A percentile compares a stretch with the other conserved stretches of the same genome.
Evolutionary conservation across 1,140 invertebrate species (phyloP).

Genomic region (Calephelis nemesis): DNA sequence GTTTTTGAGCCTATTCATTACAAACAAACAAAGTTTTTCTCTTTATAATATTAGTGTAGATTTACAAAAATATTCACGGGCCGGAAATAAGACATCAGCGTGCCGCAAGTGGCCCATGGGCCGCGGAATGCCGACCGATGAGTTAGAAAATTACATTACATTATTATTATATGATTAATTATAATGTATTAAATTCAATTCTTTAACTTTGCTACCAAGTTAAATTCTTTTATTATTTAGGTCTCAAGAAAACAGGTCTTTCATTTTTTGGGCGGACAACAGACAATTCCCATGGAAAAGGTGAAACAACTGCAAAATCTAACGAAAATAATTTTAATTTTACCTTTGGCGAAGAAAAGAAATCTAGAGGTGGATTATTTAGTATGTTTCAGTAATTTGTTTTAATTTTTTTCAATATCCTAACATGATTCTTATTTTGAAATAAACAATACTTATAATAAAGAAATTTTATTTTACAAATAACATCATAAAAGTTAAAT

Average conservation of each 20-base stretch:
- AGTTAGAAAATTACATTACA: too few relatives aligned
- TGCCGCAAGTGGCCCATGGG: too few relatives aligned
- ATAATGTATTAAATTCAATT: background rate
- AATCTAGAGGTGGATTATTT: conserved; percentile 58
- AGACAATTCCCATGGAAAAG: conserved; percentile 30
- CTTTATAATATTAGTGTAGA: too few relatives aligned
- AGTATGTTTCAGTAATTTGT: conserved; percentile 58
- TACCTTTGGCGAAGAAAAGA: conserved; percentile 58
- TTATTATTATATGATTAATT: too few relatives aligned
- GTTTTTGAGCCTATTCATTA: too few relatives aligned
- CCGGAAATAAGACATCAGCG: too few relatives aligned
- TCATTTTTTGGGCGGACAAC: conserved; percentile 51
- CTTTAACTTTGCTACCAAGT: background rate
- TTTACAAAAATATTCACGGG: too few relatives aligned
- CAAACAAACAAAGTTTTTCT: too few relatives aligned
- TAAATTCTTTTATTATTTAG: conserved; percentile 35
- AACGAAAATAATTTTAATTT: conserved; percentile 57
- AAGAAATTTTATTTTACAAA: background rate
- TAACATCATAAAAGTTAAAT: background rate
- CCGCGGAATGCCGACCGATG: too few relatives aligned
- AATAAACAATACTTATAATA: too few relatives aligned
- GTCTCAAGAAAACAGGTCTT: conserved; percentile 52
- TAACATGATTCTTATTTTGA: too few relatives aligned
- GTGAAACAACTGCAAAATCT: conserved; percentile 33
- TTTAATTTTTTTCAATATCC: background rate